Evolutionary conservation across 2,113 vertebrate genomes (phyloP).

Genomic region (Hippocampus abdominalis): DNA sequence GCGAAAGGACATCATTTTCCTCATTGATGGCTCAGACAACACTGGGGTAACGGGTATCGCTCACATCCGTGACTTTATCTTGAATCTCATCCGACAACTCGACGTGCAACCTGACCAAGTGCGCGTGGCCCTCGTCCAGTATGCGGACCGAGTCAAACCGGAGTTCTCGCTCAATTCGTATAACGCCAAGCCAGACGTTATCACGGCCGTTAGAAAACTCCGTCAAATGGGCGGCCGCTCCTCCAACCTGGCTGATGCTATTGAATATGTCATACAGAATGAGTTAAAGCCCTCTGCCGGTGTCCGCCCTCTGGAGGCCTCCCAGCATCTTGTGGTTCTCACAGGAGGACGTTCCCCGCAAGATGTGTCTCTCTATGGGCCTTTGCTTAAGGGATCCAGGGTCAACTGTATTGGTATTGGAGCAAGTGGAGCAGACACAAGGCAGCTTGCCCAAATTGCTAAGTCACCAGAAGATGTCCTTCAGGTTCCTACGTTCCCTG

Average conservation of each 20-base stretch:
- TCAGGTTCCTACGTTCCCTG: slow-evolving; percentile 75
- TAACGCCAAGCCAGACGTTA: slow-evolving; percentile 70
- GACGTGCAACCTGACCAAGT: slow-evolving; percentile 81
- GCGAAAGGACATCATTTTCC: slow-evolving; percentile 87
- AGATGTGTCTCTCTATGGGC: slow-evolving; percentile 74
- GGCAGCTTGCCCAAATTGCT: slow-evolving; percentile 78
- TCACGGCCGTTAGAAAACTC: slow-evolving; percentile 79
- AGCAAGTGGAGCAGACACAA: slow-evolving; percentile 67
- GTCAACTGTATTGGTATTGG: slow-evolving; percentile 83
- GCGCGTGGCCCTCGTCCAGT: slow-evolving; percentile 83
- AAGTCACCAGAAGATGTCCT: slow-evolving; percentile 68
- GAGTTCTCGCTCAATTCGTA: slow-evolving; percentile 85
- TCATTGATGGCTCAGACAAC: slow-evolving; percentile 85
- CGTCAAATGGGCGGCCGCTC: slow-evolving; percentile 80
- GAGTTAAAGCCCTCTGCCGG: slow-evolving; percentile 81
- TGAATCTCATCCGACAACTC: slow-evolving; percentile 79
- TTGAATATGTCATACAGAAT: slow-evolving; percentile 78
- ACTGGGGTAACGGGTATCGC: slow-evolving; percentile 70
- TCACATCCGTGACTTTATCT: slow-evolving; percentile 88
- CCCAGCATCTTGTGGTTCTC: slow-evolving; percentile 88
- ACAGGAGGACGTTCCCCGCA: slow-evolving; percentile 84
- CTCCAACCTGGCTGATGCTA: slow-evolving; percentile 78
- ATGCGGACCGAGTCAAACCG: slow-evolving; percentile 74
- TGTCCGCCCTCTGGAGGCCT: slow-evolving; percentile 80
- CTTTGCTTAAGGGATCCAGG: slow-evolving; percentile 60